Evolutionary conservation across 2,797 vertebrate species (phyloP).

Genomic region (Cottoperca gobio): DNA sequence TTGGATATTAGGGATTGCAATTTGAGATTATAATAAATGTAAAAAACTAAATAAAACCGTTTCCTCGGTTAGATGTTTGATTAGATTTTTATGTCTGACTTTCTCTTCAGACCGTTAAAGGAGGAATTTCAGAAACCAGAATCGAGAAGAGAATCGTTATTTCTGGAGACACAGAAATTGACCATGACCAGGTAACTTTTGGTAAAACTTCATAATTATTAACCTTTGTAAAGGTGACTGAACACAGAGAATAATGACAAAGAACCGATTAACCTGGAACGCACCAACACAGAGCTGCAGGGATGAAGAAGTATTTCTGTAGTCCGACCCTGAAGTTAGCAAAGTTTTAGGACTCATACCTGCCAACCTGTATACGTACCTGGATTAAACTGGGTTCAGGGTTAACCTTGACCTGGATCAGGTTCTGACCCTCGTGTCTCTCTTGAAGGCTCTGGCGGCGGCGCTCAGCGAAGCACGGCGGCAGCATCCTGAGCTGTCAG

Average conservation of each 20-base stretch:
- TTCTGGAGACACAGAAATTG: slow-evolving; percentile 95
- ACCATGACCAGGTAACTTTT: slow-evolving; percentile 93
- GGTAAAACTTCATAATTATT: background rate
- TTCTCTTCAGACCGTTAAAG: slow-evolving; percentile 90
- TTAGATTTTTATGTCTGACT: too few species aligned
- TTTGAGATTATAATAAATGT: too few species aligned
- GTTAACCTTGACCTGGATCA: background rate
- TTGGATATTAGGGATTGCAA: too few species aligned
- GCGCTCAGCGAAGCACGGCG: slow-evolving; percentile 93
- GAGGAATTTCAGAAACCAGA: slow-evolving; percentile 95
- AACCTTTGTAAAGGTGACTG: too few species aligned
- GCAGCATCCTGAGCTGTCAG: slow-evolving; percentile 96
- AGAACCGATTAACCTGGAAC: background rate
- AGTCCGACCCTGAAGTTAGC: too few species aligned
- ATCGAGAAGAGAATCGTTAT: slow-evolving; percentile 98
- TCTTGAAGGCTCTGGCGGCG: slow-evolving; percentile 87
- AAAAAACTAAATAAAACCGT: too few species aligned
- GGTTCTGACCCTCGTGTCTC: slow-evolving; percentile 41
- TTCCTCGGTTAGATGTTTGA: too few species aligned
- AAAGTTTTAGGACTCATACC: too few species aligned
- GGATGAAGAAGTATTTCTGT: too few species aligned
- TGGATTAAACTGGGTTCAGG: background rate
- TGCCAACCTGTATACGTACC: too few species aligned
- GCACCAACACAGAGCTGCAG: too few species aligned
- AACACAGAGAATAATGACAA: too few species aligned